Conservation (phyloP, 2,113 vertebrate species). For the Takifugu bimaculatus region DNA sequence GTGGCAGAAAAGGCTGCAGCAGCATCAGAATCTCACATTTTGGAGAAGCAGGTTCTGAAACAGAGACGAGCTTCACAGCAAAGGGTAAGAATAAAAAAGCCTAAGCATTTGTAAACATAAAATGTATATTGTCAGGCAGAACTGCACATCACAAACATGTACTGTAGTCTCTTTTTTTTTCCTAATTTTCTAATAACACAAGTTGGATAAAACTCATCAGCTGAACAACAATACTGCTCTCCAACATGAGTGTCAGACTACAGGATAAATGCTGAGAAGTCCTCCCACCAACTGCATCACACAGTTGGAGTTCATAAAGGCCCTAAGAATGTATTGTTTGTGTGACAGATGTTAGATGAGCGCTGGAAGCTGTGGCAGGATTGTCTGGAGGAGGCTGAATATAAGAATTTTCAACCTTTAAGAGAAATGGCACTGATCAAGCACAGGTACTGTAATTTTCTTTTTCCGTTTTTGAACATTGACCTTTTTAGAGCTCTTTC, state of each 20-base stretch:
- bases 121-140: background rate
- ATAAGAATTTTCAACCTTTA: conserved; percentile 61
- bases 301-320: background rate
- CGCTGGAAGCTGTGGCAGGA: conserved; percentile 81
- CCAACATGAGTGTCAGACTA: conserved; percentile 67
- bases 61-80: conserved; percentile 69
- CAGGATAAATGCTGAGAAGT: conserved; percentile 29
- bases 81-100: conserved; percentile 70
- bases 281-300: background rate
- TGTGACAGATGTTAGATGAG: conserved; percentile 70
- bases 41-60: conserved; percentile 68
- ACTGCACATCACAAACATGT: too few relatives aligned
- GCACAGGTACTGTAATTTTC: conserved; percentile 73
- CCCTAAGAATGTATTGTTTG: background rate
- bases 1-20: conserved; percentile 73
- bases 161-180: too few relatives aligned
- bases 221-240: conserved; percentile 76
- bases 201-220: background rate
- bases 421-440: conserved; percentile 55
- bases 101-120: background rate
- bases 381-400: conserved; percentile 78
- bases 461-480: background rate
- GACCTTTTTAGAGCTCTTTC: too few relatives aligned
- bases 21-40: conserved; percentile 13
- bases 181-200: background rate